phyloP scores from a whole-genome alignment of 2,888 invertebrate species.

The Teleogryllus oceanicus region DNA sequence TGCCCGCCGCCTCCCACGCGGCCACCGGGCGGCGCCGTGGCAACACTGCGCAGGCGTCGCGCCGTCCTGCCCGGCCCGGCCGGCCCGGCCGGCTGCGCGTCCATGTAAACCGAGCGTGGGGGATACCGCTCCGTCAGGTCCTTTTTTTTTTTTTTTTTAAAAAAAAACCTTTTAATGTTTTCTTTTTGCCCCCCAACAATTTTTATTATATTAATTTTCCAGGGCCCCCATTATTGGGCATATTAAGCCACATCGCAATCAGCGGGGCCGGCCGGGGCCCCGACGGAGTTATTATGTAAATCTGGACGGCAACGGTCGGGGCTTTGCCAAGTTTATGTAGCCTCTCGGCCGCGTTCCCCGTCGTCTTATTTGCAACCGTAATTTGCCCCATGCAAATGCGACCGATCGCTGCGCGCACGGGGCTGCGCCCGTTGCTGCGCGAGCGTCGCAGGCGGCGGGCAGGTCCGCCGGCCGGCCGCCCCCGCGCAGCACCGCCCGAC shows the following conservation, averaged over 20 bases:
- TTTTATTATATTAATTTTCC: constrained; percentile 24
- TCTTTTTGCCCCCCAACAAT: background rate
- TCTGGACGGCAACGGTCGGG: background rate
- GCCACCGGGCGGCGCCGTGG: background rate
- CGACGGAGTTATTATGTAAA: constrained; percentile 22
- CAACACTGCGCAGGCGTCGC: background rate
- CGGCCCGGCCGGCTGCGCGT: background rate
- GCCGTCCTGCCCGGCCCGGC: background rate
- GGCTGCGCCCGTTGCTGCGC: no score
- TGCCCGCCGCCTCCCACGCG: background rate
- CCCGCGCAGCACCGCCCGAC: no score
- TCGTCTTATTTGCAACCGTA: constrained; percentile 18
- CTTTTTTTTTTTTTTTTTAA: background rate
- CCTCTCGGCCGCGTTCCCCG: background rate
- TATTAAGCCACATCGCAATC: constrained; percentile 23
- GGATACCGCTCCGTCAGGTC: background rate
- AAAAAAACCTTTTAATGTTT: background rate
- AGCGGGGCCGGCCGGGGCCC: background rate
- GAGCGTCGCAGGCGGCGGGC: no score
- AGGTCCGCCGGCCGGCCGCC: no score
- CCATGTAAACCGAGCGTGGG: background rate
- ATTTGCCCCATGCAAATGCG: constrained; percentile 4
- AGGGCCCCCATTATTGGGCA: constrained; percentile 22
- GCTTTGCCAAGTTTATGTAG: background rate
- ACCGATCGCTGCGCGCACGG: background rate